Conservation (phyloP, 2,797 vertebrate genomes). For the Stomatorhinus walkeri region DNA sequence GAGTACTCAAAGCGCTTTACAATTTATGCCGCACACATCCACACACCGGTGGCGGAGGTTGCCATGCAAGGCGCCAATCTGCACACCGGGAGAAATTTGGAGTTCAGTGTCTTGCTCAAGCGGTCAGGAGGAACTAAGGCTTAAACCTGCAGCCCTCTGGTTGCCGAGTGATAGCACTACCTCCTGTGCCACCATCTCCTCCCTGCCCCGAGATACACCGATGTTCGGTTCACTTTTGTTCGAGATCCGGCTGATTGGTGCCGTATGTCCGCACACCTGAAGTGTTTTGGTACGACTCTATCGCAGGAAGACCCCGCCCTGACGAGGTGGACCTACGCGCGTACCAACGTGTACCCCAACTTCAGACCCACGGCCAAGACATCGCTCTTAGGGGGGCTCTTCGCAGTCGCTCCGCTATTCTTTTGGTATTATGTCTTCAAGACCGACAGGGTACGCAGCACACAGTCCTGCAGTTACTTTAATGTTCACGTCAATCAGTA, state of each 20-base stretch:
- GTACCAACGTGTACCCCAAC: slow-evolving; percentile 61
- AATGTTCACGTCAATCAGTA: not conserved
- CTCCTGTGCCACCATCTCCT: too few species aligned
- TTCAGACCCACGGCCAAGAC: slow-evolving; percentile 71
- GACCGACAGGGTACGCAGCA: slow-evolving; percentile 65
- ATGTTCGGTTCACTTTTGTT: too few species aligned
- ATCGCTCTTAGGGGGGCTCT: slow-evolving; percentile 62
- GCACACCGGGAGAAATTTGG: too few species aligned
- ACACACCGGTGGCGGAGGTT: too few species aligned
- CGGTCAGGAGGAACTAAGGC: too few species aligned
- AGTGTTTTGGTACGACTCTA: not conserved
- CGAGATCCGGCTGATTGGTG: not conserved
- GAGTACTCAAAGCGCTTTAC: too few species aligned
- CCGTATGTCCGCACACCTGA: not conserved
- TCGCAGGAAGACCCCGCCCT: slow-evolving; percentile 81
- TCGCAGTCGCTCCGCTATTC: slow-evolving; percentile 63
- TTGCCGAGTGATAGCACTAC: too few species aligned
- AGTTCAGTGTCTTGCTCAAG: too few species aligned
- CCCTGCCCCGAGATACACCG: too few species aligned
- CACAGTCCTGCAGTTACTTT: not conserved
- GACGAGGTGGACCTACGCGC: slow-evolving; percentile 70
- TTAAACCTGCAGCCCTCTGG: too few species aligned
- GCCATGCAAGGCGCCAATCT: too few species aligned
- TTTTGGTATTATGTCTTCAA: slow-evolving; percentile 63
- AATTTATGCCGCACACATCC: too few species aligned